Base-by-base conservation (phyloP, 2,797 vertebrate genomes). In the Acipenser oxyrinchus region DNA sequence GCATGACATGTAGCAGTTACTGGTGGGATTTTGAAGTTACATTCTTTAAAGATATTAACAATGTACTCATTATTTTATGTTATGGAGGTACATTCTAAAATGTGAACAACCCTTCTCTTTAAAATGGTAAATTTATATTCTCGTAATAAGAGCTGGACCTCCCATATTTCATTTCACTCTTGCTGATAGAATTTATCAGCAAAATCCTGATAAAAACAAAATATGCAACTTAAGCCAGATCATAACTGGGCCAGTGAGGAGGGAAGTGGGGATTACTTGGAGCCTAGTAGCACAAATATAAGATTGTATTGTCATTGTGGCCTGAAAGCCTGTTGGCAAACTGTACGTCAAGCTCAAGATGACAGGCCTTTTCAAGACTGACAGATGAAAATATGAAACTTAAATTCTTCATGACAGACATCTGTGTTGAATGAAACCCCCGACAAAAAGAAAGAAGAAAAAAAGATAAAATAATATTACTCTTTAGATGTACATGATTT, bases 141-240 rank as follows among this genome's bases (percentile, higher is more conserved):
- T 72, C 79, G 91, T 88, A 90, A 93, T 85, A 84, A 83, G 90
- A 94, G 87, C 84, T 86, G 82, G 92, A 93, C 87, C 72, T 70
- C 86, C 90, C 89, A 91, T 92, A 95, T 96, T 95, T 97, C 82
- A 97, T 97, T 97, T 95, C 90, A 90, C 81, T 82, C 92, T 86
- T 0, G 95, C 93, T 98, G 96, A 99, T 94, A 96, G 95, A 90
- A 96, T 94, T 95, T 93, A 96, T 98, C 97, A 99, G 91, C 95
- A 88, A 93, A 90, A 93, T 95, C 91, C 91, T 92, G 89, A 94
- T 93, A 93, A 93, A 88, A 90, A 89, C 86, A 82, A 93, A 97
- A 96, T 94, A 96, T 95, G 95, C 95, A 95, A 96, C 90, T 96
- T 94, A 97, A 98, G 90, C 92, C 92, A 82, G 85, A 93, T 92